Evolutionary conservation across 2,888 invertebrate genomes (phyloP), one percentile per base, ranked within the genome.

Genomic region (Hedychridium roseum): DNA sequence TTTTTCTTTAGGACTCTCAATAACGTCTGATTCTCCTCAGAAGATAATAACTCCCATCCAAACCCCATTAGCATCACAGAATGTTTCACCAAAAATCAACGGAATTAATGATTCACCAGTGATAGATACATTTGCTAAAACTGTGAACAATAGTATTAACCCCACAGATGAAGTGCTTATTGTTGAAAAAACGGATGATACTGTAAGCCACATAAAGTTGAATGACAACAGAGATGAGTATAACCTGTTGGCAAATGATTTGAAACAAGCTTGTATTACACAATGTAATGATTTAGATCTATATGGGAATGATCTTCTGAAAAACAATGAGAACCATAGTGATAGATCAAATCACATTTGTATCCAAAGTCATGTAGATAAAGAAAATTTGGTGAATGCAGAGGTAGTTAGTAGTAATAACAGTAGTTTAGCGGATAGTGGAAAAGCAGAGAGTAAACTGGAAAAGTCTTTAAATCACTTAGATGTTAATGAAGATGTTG

Each of bases 1-100:
- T 28, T 51, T 31, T 18, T 12, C 27, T 55, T 6, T 37, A 78
- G 78, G 74, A 4, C 49, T 75, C n/a, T 78, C 77, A 2, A 45
- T 69, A 15, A 70, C 76, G 20, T 78, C 78, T 0, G 77, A 76
- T 40, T 79, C 78, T 2, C 78, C 78, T 0, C 66, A 66, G 3
- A 78, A 76, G 42, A 43, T 68, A 1, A 18, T 63, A 2, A 71
- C 77, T 6, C 72, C 75, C 0, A 58, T 71, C 26, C 65, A 66
- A 49, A 71, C 73, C 3, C 74, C 78, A 28, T 47, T 66, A 43
- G 47, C 66, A 7, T 71, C 71, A 0, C 55, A 64, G 18, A 65
- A 60, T 20, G 52, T 56, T 9, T 76, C 76, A 3, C 76, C 77
- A 3, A 71, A 64, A 46, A 28, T 74, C n/a, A 76, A 76, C 35